phyloP scores from a whole-genome alignment of 2,888 invertebrate species.

The Calameuta filiformis region DNA sequence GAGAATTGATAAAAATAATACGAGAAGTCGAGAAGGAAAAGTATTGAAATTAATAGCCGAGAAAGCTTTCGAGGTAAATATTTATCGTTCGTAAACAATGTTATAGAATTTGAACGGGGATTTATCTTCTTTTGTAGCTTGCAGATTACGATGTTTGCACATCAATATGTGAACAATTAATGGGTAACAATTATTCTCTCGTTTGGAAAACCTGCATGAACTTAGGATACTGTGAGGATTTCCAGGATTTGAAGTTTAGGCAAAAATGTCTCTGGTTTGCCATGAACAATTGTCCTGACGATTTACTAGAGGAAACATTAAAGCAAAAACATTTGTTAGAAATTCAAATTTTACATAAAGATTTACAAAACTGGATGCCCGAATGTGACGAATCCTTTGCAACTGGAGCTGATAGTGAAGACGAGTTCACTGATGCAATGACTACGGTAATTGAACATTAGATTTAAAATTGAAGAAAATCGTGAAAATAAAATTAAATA shows the following conservation, averaged over 20 bases:
- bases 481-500: background rate
- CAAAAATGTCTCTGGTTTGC: constrained; percentile 56
- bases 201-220: constrained; percentile 70
- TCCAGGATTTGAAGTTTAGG: constrained; percentile 58
- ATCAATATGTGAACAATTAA: constrained; percentile 67
- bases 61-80: constrained; percentile 66
- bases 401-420: constrained; percentile 68
- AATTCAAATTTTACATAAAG: constrained; percentile 56
- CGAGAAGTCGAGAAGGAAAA: constrained; percentile 66
- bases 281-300: constrained; percentile 56
- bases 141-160: constrained; percentile 67
- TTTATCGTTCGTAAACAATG: background rate
- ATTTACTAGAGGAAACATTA: constrained; percentile 52
- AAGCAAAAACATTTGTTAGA: constrained; percentile 55
- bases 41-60: constrained; percentile 68
- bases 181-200: constrained; percentile 65
- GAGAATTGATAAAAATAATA: constrained; percentile 70
- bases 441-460: constrained; percentile 66
- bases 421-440: constrained; percentile 71
- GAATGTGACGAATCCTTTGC: constrained; percentile 35
- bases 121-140: constrained; percentile 39
- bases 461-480: background rate
- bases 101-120: background rate
- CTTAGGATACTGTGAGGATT: constrained; percentile 68
- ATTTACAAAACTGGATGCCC: constrained; percentile 52